Base-by-base conservation (phyloP, 2,888 invertebrate species). In the Myopa testacea region DNA sequence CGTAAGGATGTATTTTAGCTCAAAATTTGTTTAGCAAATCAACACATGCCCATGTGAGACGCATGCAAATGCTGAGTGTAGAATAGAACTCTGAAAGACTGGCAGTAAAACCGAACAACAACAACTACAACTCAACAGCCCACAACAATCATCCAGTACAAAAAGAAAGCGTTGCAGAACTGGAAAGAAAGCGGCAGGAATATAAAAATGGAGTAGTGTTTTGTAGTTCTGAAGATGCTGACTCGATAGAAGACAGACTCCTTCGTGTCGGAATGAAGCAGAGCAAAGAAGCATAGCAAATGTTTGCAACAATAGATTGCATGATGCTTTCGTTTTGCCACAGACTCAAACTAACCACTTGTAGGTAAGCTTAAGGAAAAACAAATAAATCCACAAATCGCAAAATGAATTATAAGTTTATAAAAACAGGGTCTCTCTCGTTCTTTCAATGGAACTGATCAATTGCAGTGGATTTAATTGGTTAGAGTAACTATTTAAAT, bases 1-100 rank as follows among this genome's bases (percentile, higher is more conserved):
- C 73, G 14, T 14, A 65, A 67, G 14, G 68, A 69, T 26, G 62
- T 2, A 58, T 72, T 52, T 16, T 26, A 34, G 72, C 62, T 34
- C 40, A 38, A 77, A 74, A 50, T 77, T 79, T 79, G 74, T 77
- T 79, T 79, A 79, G 67, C 78, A 72, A 77, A 77, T 79, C 75
- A 77, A 78, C 77, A 77, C 77, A 75, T 74, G 65, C 65, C 52
- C 71, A 52, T 71, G 58, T 60, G 50, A 58, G 58, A 45, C 70
- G 65, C 65, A 65, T 75, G 73, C 63, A 38, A 55, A 73, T 73
- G 37, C 50, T 34, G 34, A 70, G 38, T 55, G 16, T 26, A 70
- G 6, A 68, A 63, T 69, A 26, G 65, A 58, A 45, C 55, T 77
- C 50, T 37, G 68, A 72, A 58, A 52, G 58, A 71, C 73, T 75